Conservation (phyloP, 2,113 vertebrate species). For the Ahaetulla prasina region DNA sequence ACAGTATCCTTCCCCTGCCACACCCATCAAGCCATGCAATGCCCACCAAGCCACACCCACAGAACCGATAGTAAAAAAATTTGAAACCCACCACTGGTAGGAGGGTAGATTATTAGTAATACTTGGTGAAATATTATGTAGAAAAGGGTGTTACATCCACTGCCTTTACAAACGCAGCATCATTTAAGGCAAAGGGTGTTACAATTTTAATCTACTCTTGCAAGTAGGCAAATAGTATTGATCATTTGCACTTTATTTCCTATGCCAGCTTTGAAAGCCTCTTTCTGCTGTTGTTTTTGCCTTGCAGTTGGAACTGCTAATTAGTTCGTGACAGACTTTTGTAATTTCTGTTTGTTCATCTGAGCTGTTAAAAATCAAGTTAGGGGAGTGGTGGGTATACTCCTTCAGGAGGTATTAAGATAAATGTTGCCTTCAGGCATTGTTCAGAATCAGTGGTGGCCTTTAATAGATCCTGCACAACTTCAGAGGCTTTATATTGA, state of each 20-base stretch:
- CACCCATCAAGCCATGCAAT: too few relatives aligned
- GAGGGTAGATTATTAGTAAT: conserved; percentile 38
- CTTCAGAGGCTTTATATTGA: neutral
- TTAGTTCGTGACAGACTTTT: neutral
- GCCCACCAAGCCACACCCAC: too few relatives aligned
- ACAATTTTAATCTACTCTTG: neutral
- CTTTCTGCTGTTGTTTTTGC: neutral
- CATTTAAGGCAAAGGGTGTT: neutral
- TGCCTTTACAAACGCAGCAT: conserved; percentile 38
- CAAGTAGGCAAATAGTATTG: neutral
- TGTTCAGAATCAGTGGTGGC: too few relatives aligned
- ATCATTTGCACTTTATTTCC: neutral
- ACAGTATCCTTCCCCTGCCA: too few relatives aligned
- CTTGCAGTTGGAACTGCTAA: neutral
- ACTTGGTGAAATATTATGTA: conserved; percentile 24
- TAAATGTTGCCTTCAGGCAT: neutral
- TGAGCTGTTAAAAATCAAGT: neutral
- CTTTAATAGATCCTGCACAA: neutral
- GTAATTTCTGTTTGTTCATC: neutral
- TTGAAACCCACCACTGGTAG: too few relatives aligned
- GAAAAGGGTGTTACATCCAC: conserved; percentile 19
- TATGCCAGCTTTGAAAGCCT: neutral
- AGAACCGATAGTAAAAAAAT: too few relatives aligned
- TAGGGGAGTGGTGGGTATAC: neutral
- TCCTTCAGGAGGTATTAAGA: neutral